Percentiles rank a stretch among this genome's conserved stretches.
These are phyloP conservation scores for Pterostichus madidus DNA, from an alignment of 2,888 invertebrate species.

Conservation along the genomic window DNA sequence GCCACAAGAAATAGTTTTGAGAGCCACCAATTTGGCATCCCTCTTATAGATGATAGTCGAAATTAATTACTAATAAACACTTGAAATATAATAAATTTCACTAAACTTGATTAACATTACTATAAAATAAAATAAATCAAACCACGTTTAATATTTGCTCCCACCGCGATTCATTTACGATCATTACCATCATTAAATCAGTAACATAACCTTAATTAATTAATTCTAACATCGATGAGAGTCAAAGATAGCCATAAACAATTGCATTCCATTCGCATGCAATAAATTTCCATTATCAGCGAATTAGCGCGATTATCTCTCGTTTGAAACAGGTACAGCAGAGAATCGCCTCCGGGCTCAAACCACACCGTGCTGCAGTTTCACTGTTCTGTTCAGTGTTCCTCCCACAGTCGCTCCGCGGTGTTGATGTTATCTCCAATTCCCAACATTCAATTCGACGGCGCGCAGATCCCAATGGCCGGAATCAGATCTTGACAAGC, in stretches of 20 bases:
- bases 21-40: no score
- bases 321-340: conserved; percentile 1
- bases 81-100: no score
- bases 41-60: no score
- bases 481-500: conserved; percentile 23
- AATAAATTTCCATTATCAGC: conserved; percentile 55
- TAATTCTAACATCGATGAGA: conserved; percentile 29
- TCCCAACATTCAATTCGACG: conserved; percentile 43
- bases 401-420: not conserved
- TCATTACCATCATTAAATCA: no score
- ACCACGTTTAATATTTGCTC: no score
- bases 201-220: conserved; percentile 17
- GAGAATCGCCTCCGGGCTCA: conserved; percentile 10
- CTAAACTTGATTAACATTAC: no score
- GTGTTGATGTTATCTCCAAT: conserved; percentile 34
- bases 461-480: conserved; percentile 14
- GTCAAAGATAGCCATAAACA: conserved; percentile 48
- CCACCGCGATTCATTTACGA: no score
- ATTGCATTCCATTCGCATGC: conserved; percentile 41
- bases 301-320: conserved; percentile 40
- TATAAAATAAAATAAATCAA: no score
- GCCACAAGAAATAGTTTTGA: no score
- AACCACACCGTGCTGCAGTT: not conserved
- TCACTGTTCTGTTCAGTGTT: not conserved
- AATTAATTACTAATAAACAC: no score